A percentile compares a stretch with the other conserved stretches of the same genome.
phyloP scores from a whole-genome alignment of 2,113 vertebrate genomes.

The Lophius piscatorius region DNA sequence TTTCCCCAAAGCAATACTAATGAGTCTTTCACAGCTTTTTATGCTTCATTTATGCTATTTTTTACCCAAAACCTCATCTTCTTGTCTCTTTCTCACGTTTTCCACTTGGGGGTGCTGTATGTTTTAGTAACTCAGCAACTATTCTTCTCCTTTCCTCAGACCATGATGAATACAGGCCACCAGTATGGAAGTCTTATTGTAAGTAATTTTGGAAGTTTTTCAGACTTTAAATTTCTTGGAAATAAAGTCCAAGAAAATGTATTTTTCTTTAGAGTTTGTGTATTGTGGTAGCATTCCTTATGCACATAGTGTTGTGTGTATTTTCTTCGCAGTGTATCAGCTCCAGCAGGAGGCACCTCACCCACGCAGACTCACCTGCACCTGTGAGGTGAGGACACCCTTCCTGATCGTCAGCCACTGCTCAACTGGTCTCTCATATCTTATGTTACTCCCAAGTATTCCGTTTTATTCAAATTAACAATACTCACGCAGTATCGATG shows the following conservation, averaged over 20 bases:
- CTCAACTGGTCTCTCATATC: too few relatives aligned
- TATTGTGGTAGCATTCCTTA: too few relatives aligned
- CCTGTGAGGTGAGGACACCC: slow-evolving; percentile 71
- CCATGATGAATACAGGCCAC: slow-evolving; percentile 78
- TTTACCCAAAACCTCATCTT: too few relatives aligned
- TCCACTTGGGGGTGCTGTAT: slow-evolving; percentile 40
- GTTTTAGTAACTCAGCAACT: neutral
- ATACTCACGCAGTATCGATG: too few relatives aligned
- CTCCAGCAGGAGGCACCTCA: slow-evolving; percentile 98
- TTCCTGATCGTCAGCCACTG: neutral
- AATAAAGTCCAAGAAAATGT: too few relatives aligned
- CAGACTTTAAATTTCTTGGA: neutral
- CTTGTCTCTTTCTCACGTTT: neutral
- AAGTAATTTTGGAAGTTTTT: slow-evolving; percentile 22
- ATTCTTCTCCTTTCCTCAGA: slow-evolving; percentile 55
- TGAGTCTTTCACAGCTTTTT: slow-evolving; percentile 3
- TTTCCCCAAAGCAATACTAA: neutral
- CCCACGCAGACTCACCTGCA: slow-evolving; percentile 86
- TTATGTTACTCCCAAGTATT: too few relatives aligned
- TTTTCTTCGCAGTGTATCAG: slow-evolving; percentile 89
- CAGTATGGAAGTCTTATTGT: slow-evolving; percentile 79
- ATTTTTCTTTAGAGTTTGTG: too few relatives aligned
- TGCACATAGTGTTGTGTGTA: too few relatives aligned
- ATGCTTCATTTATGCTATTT: too few relatives aligned
- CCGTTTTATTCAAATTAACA: too few relatives aligned